These are phyloP conservation scores for Vicugna pacos DNA, from an alignment of 2,113 vertebrate genomes.

Conservation along the genomic window DNA sequence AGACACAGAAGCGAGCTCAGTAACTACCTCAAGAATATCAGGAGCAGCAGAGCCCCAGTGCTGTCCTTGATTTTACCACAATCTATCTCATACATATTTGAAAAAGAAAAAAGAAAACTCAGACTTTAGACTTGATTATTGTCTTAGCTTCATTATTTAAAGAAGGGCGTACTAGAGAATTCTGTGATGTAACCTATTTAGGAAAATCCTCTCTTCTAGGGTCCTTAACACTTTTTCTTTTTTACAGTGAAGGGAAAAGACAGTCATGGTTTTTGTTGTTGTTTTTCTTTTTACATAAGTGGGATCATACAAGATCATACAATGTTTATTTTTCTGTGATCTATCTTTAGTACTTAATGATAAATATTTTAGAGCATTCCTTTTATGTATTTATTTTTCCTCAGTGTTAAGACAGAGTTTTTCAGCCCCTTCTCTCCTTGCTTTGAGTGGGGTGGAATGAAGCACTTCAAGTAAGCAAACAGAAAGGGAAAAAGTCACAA, in stretches of 20 bases:
- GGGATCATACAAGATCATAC: too few relatives aligned
- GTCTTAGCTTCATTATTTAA: constrained; percentile 14
- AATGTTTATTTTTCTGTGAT: too few relatives aligned
- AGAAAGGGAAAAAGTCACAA: constrained; percentile 74
- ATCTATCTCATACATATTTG: not conserved
- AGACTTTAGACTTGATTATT: constrained; percentile 3
- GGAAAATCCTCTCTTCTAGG: not conserved
- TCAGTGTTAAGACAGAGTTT: not conserved
- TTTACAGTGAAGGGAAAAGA: not conserved
- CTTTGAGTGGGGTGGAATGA: constrained; percentile 55
- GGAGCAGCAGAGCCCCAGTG: not conserved
- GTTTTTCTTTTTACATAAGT: too few relatives aligned
- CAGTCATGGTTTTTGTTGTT: not conserved
- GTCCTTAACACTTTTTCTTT: not conserved
- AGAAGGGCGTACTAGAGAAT: not conserved
- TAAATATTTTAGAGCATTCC: too few relatives aligned
- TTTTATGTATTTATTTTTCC: too few relatives aligned
- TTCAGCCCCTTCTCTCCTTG: constrained; percentile 12
- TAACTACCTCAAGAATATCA: not conserved
- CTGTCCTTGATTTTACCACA: not conserved
- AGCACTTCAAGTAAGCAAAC: constrained; percentile 58
- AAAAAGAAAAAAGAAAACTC: not conserved
- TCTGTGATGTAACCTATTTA: not conserved
- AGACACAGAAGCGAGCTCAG: not conserved
- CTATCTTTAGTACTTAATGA: too few relatives aligned